These are phyloP conservation scores for Actinernus sp. DNA, from an alignment of 92 coral and sea anemone genomes.

Conservation along the genomic window DNA sequence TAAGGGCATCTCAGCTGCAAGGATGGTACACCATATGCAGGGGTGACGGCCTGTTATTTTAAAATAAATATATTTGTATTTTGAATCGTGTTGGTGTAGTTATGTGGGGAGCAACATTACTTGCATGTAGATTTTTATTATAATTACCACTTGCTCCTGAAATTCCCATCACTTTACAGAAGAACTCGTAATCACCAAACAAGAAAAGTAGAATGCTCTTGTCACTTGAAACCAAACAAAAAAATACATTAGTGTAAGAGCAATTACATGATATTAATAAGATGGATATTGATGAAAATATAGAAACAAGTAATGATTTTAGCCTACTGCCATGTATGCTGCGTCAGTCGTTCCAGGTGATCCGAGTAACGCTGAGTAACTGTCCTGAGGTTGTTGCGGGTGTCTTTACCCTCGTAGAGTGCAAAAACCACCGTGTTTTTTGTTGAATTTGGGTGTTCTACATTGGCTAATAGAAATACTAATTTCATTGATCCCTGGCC, in stretches of 20 bases:
- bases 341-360: constrained; percentile 4
- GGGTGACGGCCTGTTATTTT: constrained; percentile 9
- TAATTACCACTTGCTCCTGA: constrained; percentile 23
- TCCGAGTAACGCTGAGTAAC: neutral
- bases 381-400: constrained; percentile 7
- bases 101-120: no score
- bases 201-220: neutral
- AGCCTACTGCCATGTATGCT: constrained; percentile 12
- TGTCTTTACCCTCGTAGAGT: constrained; percentile 25
- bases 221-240: neutral
- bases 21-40: constrained; percentile 8
- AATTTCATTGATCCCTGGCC: constrained; percentile 25
- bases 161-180: constrained; percentile 7
- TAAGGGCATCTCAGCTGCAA: constrained; percentile 9
- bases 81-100: no score
- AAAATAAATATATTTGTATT: no score
- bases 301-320: neutral
- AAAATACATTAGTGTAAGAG: no score
- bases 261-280: no score
- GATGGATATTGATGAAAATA: neutral
- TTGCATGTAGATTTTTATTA: no score
- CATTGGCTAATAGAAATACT: constrained; percentile 14
- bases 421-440: constrained; percentile 27
- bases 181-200: constrained; percentile 18
- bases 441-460: constrained; percentile 10